Percentiles rank a stretch among this genome's conserved stretches.
Evolutionary conservation across 2,888 invertebrate genomes (phyloP).

Genomic region (Acleris holmiana): DNA sequence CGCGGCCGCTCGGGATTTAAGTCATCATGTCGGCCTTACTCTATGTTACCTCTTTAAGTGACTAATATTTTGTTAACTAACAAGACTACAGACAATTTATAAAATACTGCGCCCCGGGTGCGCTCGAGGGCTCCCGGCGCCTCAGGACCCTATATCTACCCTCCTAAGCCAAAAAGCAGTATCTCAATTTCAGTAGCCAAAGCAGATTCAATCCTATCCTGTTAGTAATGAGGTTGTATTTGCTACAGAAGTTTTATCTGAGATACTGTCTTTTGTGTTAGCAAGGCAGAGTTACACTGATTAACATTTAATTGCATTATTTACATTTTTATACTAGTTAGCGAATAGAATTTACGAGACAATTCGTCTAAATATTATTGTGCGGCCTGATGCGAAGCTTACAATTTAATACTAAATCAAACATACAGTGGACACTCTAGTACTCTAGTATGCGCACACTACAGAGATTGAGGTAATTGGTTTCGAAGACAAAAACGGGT

Average conservation of each 20-base stretch:
- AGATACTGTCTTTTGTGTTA: too few species aligned
- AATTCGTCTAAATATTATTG: constrained; percentile 56
- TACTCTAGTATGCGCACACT: constrained; percentile 69
- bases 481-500: constrained; percentile 79
- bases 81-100: constrained; percentile 56
- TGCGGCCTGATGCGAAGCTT: constrained; percentile 67
- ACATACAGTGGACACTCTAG: constrained; percentile 60
- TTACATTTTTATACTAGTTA: constrained; percentile 60
- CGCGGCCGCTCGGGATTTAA: constrained; percentile 40
- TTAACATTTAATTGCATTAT: constrained; percentile 60
- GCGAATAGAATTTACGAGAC: constrained; percentile 59
- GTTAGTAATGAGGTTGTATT: too few species aligned
- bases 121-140: constrained; percentile 51
- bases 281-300: constrained; percentile 60
- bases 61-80: constrained; percentile 65
- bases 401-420: constrained; percentile 73
- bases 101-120: constrained; percentile 70
- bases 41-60: constrained; percentile 56
- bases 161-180: too few species aligned
- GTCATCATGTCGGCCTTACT: constrained; percentile 59
- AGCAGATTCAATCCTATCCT: too few species aligned
- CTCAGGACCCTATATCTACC: constrained; percentile 52
- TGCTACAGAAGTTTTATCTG: too few species aligned
- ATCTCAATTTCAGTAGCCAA: too few species aligned
- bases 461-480: constrained; percentile 84